These are phyloP conservation scores for Pentalonia nigronervosa DNA, from an alignment of 1,140 invertebrate genomes.

Conservation along the genomic window DNA sequence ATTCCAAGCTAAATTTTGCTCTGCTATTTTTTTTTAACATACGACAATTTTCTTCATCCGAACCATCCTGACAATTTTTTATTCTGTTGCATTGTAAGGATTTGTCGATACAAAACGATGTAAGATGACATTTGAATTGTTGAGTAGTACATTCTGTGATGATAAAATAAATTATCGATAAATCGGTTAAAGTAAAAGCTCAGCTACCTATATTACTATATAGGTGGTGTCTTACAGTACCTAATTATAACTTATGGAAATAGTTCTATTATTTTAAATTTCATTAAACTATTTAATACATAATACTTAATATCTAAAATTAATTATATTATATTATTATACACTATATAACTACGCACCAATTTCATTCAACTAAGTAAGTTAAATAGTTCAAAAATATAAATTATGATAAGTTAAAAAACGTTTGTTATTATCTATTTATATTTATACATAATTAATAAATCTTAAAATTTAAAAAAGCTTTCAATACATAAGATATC, in stretches of 20 bases:
- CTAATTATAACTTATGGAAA: neutral
- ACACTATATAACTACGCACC: neutral
- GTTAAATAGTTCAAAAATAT: neutral
- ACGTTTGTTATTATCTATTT: neutral
- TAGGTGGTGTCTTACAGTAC: neutral
- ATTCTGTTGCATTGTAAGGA: conserved; percentile 61
- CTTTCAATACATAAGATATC: neutral
- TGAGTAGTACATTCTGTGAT: conserved; percentile 37
- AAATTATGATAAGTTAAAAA: neutral
- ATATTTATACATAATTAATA: neutral
- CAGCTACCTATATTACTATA: neutral
- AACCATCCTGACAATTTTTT: conserved; percentile 63
- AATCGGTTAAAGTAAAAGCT: neutral
- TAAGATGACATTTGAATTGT: conserved; percentile 28
- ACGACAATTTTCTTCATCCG: conserved; percentile 61
- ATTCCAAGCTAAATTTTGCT: conserved; percentile 3
- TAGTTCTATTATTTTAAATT: neutral
- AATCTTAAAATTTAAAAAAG: neutral
- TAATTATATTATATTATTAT: neutral
- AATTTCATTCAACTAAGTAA: neutral
- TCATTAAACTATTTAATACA: neutral
- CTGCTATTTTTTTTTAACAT: neutral
- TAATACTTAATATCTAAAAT: neutral
- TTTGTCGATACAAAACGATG: conserved; percentile 59
- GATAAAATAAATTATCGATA: neutral